Evolutionary conservation across 1,140 invertebrate species (phyloP).

Genomic region (Harpegnathos saltator): DNA sequence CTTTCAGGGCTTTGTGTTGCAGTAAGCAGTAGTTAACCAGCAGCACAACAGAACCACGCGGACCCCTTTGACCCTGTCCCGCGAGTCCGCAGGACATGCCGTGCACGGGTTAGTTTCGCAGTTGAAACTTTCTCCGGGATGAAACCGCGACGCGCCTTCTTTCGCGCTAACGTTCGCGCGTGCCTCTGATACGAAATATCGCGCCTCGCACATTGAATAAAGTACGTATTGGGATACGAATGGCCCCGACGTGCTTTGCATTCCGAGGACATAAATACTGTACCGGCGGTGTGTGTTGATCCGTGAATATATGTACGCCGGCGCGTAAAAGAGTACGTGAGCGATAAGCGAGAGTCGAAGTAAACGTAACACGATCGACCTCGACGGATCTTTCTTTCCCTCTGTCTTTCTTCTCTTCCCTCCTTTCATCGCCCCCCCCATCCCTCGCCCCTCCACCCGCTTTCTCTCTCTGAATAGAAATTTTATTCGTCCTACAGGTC

Average conservation of each 20-base stretch:
- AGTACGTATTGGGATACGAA: slow-evolving; percentile 45
- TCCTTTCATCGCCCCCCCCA: too few species aligned
- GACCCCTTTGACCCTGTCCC: slow-evolving; percentile 35
- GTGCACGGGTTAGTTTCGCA: slow-evolving; percentile 53
- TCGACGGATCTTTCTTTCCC: neutral
- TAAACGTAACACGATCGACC: neutral
- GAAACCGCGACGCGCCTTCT: neutral
- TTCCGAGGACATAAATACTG: neutral
- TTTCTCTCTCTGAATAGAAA: too few species aligned
- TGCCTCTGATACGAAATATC: slow-evolving; percentile 58
- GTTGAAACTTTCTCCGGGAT: slow-evolving; percentile 17
- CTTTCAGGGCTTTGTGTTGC: slow-evolving; percentile 67
- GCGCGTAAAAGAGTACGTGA: neutral
- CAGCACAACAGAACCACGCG: slow-evolving; percentile 57
- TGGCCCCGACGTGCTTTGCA: slow-evolving; percentile 27
- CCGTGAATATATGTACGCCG: neutral
- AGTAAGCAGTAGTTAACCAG: slow-evolving; percentile 73
- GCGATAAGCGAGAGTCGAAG: neutral
- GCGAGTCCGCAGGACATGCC: slow-evolving; percentile 17
- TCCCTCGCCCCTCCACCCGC: too few species aligned
- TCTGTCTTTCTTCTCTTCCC: too few species aligned
- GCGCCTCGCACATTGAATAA: slow-evolving; percentile 42
- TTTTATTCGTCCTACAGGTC: neutral
- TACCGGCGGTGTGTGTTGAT: neutral
- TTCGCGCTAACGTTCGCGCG: slow-evolving; percentile 2